phyloP scores from a whole-genome alignment of 2,797 vertebrate genomes.

The Antennarius maculatus region DNA sequence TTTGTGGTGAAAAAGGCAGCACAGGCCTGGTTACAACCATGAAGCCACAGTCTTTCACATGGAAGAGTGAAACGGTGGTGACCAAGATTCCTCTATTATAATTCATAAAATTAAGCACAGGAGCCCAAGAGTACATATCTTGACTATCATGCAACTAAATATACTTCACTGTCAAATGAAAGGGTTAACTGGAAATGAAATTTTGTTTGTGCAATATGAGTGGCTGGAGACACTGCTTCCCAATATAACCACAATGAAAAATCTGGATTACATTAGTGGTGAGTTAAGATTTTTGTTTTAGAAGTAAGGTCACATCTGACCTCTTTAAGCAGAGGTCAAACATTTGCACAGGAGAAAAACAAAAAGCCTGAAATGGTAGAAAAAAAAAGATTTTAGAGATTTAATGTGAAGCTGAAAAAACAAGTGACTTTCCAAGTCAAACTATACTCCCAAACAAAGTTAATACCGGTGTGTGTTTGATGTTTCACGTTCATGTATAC shows the following conservation, averaged over 20 bases:
- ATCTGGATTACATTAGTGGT: conserved; percentile 60
- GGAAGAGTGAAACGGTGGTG: conserved; percentile 52
- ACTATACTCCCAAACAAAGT: not conserved
- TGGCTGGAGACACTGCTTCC: conserved; percentile 29
- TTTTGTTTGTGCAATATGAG: conserved; percentile 35
- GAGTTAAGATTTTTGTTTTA: conserved; percentile 28
- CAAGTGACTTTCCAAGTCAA: not conserved
- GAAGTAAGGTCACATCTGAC: conserved; percentile 39
- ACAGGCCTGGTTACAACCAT: conserved; percentile 56
- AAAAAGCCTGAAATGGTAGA: not conserved
- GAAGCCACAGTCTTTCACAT: conserved; percentile 61
- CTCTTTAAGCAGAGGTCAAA: conserved; percentile 28
- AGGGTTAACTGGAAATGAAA: conserved; percentile 52
- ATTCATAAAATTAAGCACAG: conserved; percentile 60
- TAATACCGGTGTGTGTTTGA: not conserved
- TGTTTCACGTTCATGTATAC: not conserved
- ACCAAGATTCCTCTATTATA: conserved; percentile 35
- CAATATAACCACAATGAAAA: conserved; percentile 32
- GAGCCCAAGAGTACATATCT: conserved; percentile 15
- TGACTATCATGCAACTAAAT: conserved; percentile 31
- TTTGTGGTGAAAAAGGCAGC: conserved; percentile 67
- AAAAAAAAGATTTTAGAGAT: not conserved
- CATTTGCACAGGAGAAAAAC: not conserved
- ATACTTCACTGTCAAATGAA: conserved; percentile 34
- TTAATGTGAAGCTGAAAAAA: not conserved